phyloP scores from a whole-genome alignment of 2,888 invertebrate species.

The Drosophila meridiana region DNA sequence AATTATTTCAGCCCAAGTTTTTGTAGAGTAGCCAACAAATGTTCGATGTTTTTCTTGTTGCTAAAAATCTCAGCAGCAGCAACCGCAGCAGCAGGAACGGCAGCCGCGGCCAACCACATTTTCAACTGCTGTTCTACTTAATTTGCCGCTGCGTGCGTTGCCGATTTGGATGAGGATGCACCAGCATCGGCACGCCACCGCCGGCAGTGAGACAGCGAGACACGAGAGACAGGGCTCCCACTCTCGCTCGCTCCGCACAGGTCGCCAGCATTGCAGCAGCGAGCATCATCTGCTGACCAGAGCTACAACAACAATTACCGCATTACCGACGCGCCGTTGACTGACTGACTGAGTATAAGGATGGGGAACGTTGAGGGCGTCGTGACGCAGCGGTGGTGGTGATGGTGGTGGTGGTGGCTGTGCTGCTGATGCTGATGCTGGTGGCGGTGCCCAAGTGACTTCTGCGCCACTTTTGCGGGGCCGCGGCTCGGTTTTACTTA shows the following conservation, averaged over 20 bases:
- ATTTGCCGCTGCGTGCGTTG: slow-evolving; percentile 79
- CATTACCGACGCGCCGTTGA: slow-evolving; percentile 76
- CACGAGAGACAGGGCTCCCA: slow-evolving; percentile 13
- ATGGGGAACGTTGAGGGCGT: slow-evolving; percentile 40
- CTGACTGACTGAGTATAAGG: slow-evolving; percentile 57
- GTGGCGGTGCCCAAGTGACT: slow-evolving; percentile 54
- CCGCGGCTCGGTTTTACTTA: slow-evolving; percentile 65
- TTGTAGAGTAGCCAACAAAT: slow-evolving; percentile 31
- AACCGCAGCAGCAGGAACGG: slow-evolving; percentile 33
- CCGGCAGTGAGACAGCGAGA: slow-evolving; percentile 12
- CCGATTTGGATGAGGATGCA: slow-evolving; percentile 56
- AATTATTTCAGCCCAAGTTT: neutral
- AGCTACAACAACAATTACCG: slow-evolving; percentile 74
- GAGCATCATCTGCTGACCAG: slow-evolving; percentile 42
- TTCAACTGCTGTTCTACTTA: slow-evolving; percentile 77
- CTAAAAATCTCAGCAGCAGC: slow-evolving; percentile 48
- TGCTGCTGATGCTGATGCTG: slow-evolving; percentile 22
- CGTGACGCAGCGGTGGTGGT: slow-evolving; percentile 37
- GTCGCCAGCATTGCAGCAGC: slow-evolving; percentile 11
- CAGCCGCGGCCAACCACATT: slow-evolving; percentile 52
- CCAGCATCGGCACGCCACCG: slow-evolving; percentile 15
- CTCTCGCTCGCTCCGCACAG: slow-evolving; percentile 14
- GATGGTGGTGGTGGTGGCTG: slow-evolving; percentile 4
- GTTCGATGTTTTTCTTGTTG: slow-evolving; percentile 29
- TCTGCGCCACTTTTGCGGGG: slow-evolving; percentile 73